Evolutionary conservation across 2,113 vertebrate genomes (phyloP).

Genomic region (Eurystomus gularis): DNA sequence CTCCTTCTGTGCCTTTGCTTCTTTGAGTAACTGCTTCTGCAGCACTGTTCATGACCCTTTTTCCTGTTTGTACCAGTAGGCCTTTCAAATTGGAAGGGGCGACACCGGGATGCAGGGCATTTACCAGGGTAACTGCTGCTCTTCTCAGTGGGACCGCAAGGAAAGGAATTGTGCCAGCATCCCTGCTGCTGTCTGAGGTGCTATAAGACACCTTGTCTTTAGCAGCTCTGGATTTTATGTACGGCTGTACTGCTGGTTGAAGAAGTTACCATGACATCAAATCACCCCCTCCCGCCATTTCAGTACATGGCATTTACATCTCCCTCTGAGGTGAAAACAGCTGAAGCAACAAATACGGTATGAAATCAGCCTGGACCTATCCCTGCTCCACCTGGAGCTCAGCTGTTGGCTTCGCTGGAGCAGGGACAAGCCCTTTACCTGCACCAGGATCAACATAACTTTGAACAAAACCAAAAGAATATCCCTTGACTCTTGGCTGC

Average conservation of each 20-base stretch:
- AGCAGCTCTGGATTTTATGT: neutral
- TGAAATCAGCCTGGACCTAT: neutral
- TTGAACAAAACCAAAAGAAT: neutral
- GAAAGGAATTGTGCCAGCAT: neutral
- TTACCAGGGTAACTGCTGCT: neutral
- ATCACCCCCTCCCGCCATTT: neutral
- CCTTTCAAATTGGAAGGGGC: neutral
- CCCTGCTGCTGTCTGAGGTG: neutral
- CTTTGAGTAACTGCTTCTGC: neutral
- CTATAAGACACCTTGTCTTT: neutral
- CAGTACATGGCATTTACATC: neutral
- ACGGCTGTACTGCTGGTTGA: neutral
- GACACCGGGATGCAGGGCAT: rapidly evolving
- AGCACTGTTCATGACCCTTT: neutral
- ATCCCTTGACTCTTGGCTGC: neutral
- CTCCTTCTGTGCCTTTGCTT: neutral
- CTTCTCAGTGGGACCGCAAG: rapidly evolving
- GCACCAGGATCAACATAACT: neutral
- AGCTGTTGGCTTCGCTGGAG: rapidly evolving
- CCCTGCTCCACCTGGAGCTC: neutral
- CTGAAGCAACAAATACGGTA: neutral
- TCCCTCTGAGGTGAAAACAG: neutral
- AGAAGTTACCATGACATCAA: constrained; percentile 22
- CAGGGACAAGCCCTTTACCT: neutral
- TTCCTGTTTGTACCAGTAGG: neutral